These are phyloP conservation scores for Holacanthella duospinosa DNA, from an alignment of 2,888 invertebrate species.

Conservation along the genomic window DNA sequence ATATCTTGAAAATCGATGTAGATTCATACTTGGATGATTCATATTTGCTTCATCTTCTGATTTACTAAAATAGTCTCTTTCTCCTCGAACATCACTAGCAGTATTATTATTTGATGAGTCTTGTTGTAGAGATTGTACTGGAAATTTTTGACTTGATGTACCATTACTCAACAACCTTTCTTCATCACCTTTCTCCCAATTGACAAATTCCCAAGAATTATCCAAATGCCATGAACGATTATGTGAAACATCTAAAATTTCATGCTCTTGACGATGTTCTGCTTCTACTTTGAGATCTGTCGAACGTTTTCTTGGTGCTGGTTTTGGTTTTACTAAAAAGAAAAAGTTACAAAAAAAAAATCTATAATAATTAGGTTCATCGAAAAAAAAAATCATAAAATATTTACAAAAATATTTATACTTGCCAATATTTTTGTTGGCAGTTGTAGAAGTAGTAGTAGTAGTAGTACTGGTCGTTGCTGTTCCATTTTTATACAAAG, in stretches of 20 bases:
- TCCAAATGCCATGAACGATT: constrained; percentile 34
- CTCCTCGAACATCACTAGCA: background rate
- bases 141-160: constrained; percentile 8
- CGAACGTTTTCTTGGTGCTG: constrained; percentile 7
- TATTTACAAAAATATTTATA: too few relatives aligned
- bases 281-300: background rate
- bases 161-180: constrained; percentile 17
- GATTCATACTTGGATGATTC: constrained; percentile 15
- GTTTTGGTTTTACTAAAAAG: constrained; percentile 6
- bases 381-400: too few relatives aligned
- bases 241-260: constrained; percentile 23
- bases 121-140: background rate
- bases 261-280: constrained; percentile 13
- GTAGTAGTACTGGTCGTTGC: background rate
- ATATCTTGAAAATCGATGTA: constrained; percentile 35
- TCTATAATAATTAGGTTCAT: background rate
- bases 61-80: background rate
- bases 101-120: constrained; percentile 5
- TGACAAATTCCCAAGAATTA: constrained; percentile 36
- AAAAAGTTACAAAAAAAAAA: background rate
- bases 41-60: constrained; percentile 2
- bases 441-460: background rate
- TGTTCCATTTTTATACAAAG: background rate
- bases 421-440: constrained; percentile 3
- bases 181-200: constrained; percentile 28